A percentile compares a stretch with the other conserved stretches of the same genome.
phyloP scores from a whole-genome alignment of 2,113 vertebrate genomes.

The Copsychus sechellarum region DNA sequence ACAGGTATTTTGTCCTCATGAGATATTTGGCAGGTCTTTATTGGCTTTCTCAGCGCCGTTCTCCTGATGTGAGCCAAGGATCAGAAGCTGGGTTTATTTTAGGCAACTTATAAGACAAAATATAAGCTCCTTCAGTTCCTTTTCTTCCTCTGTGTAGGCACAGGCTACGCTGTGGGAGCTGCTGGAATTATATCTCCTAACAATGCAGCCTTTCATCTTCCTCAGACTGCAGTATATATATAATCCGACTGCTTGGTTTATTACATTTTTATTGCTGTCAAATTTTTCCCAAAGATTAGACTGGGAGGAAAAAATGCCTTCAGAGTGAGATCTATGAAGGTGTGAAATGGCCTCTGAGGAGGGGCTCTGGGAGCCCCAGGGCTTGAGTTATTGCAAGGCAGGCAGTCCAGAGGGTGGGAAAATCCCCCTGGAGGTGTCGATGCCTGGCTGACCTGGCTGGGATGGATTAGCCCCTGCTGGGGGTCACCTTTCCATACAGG shows the following conservation, averaged over 20 bases:
- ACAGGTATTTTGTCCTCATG: conserved; percentile 22
- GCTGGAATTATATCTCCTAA: conserved; percentile 40
- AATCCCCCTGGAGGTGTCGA: not conserved
- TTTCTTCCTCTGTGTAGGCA: conserved; percentile 22
- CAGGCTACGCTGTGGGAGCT: not conserved
- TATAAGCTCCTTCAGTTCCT: conserved; percentile 19
- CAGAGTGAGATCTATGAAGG: not conserved
- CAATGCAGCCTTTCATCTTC: conserved; percentile 55
- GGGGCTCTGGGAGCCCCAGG: not conserved
- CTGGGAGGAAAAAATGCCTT: conserved; percentile 26
- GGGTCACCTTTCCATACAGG: not conserved
- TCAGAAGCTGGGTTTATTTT: conserved; percentile 43
- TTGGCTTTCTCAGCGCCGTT: conserved; percentile 10
- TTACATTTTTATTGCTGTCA: conserved; percentile 59
- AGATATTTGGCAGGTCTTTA: conserved; percentile 31
- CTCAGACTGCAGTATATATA: not conserved
- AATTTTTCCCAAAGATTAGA: not conserved
- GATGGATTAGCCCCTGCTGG: not conserved
- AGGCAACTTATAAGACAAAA: conserved; percentile 38
- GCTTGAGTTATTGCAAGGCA: not conserved
- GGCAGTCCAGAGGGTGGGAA: not conserved
- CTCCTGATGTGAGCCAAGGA: not conserved
- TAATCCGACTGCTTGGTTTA: conserved; percentile 43
- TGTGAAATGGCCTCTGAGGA: conserved; percentile 6
- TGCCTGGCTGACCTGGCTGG: not conserved